Base-by-base conservation (phyloP, 2,113 vertebrate species). In the Petromus typicus region DNA sequence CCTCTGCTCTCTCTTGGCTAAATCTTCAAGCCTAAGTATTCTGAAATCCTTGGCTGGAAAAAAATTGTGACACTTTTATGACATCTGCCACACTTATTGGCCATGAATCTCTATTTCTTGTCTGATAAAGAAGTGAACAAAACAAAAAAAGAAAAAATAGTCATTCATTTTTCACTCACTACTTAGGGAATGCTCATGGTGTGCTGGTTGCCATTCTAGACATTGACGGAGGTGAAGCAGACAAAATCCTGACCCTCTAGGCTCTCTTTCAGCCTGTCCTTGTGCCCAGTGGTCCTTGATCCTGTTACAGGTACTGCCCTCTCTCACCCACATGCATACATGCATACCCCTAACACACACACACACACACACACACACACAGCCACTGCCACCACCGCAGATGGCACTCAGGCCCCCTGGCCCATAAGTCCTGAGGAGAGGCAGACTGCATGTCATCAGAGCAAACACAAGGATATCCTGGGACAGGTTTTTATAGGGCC, bases 31-130 rank as follows among this genome's bases (percentile, higher is more conserved):
- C 12, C 27, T 57, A 34, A 66, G 17, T 78, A 25, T 91, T 91
- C 56, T 89, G 45, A 64, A 91, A 91, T 30, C 59, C 45, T 32
- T 63, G 30, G 34, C 34, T 7, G 89, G 17, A 85, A 92, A 95
- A n/a, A 12, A 79, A 92, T 51, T 18, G 69, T 11, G n/a, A n/a
- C 54, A 57, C 56, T 88, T 61, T 88, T 20, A 25, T 66, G 10
- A 78, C 23, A 23, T 25, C 25, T 80, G 48, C 34, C 20, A 17
- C 59, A 66, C 18, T 78, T 69, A 48, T 8, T 54, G 20, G 64
- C 8, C 54, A 81, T 14, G 82, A 40, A 17, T 84, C 51, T 40
- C 40, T 79, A 45, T 67, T 59, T 13, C 12, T 43, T 79, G 27
- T 11, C 48, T 3, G 7, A 89, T 45, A 54, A 86, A 93, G 30